Evolutionary conservation across 2,888 invertebrate species (phyloP).

Genomic region (Agonopterix heracliana): DNA sequence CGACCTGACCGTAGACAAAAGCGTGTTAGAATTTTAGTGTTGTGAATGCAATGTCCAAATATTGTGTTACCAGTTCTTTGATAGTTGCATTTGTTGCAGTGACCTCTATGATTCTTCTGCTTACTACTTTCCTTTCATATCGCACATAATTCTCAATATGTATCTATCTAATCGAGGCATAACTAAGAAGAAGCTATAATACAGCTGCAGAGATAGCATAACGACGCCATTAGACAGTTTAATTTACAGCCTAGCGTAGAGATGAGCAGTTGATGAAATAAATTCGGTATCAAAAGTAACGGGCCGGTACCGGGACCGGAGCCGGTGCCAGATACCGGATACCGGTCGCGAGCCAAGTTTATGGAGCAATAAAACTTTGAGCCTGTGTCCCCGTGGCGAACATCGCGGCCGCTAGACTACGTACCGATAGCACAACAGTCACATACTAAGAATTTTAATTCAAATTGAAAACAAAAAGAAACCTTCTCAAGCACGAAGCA

Average conservation of each 20-base stretch:
- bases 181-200: neutral
- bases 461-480: neutral
- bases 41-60: too few relatives aligned
- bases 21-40: too few relatives aligned
- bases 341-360: conserved; percentile 46
- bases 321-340: conserved; percentile 14
- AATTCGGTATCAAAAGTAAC: conserved; percentile 52
- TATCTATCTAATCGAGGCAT: too few relatives aligned
- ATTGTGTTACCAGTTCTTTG: too few relatives aligned
- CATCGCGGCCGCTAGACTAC: conserved; percentile 1
- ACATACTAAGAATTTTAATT: neutral
- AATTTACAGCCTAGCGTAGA: conserved; percentile 21
- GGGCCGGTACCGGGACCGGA: conserved; percentile 36
- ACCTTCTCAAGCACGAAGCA: too few relatives aligned
- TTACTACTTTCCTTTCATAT: too few relatives aligned
- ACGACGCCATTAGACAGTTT: conserved; percentile 4
- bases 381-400: conserved; percentile 49
- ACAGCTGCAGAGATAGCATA: neutral
- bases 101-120: too few relatives aligned
- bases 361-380: conserved; percentile 58
- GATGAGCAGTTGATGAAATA: conserved; percentile 44
- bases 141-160: too few relatives aligned
- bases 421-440: conserved; percentile 1
- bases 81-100: too few relatives aligned
- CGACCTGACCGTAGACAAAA: too few relatives aligned